phyloP scores from a whole-genome alignment of 2,113 vertebrate genomes.

The Phyllostomus hastatus region DNA sequence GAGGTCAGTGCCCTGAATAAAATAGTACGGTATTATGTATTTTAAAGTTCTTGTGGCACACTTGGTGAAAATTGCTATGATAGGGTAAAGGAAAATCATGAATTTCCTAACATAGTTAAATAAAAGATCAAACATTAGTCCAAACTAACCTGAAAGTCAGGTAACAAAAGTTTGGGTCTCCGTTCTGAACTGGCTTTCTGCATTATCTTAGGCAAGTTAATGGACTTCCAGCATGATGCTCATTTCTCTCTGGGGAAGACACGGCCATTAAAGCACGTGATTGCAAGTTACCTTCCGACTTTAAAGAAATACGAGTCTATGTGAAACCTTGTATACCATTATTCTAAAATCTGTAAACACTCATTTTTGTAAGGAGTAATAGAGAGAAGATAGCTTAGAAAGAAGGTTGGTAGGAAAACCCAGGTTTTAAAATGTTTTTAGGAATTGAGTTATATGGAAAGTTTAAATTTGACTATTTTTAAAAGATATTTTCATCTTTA shows the following conservation, averaged over 20 bases:
- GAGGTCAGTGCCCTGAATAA: no score
- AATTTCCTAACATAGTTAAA: slow-evolving; percentile 4
- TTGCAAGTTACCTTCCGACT: background rate
- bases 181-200: background rate
- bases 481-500: background rate
- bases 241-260: background rate
- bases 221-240: background rate
- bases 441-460: background rate
- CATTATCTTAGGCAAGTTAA: background rate
- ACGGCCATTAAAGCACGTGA: background rate
- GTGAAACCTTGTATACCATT: background rate
- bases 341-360: background rate
- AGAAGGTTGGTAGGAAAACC: background rate
- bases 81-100: background rate
- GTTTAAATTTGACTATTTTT: background rate
- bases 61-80: no score
- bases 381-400: background rate
- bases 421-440: slow-evolving; percentile 6
- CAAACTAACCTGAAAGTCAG: background rate
- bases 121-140: background rate
- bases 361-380: background rate
- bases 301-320: background rate
- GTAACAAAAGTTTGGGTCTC: background rate
- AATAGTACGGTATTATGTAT: no score
- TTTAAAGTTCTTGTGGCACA: no score